phyloP scores from a whole-genome alignment of 2,113 vertebrate species.

The Perca schrenkii region DNA sequence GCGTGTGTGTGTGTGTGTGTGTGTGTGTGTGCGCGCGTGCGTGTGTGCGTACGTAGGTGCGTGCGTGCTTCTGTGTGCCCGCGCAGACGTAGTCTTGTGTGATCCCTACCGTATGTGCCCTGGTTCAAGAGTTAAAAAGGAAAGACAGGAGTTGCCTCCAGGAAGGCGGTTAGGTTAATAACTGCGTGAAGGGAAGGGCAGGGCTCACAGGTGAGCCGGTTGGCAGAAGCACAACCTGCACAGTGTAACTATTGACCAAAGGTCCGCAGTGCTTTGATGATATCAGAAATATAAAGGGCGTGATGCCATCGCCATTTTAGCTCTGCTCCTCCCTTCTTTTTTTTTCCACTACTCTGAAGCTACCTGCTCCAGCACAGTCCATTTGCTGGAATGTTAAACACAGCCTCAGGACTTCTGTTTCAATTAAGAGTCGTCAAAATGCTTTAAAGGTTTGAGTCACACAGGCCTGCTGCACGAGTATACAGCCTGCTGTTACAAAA shows the following conservation, averaged over 20 bases:
- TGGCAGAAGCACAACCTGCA: slow-evolving; percentile 3
- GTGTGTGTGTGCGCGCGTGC: no score
- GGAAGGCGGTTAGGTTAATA: slow-evolving; percentile 34
- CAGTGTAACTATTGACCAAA: slow-evolving; percentile 41
- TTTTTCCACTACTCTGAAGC: not conserved
- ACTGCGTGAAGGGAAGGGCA: slow-evolving; percentile 22
- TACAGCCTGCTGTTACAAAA: slow-evolving; percentile 16
- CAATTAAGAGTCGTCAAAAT: slow-evolving; percentile 56
- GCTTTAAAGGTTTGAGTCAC: slow-evolving; percentile 49
- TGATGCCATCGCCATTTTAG: slow-evolving; percentile 23
- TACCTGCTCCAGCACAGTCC: slow-evolving; percentile 31
- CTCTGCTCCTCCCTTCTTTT: slow-evolving; percentile 2
- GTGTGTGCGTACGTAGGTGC: no score
- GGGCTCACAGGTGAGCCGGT: slow-evolving; percentile 32
- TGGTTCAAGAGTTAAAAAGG: slow-evolving; percentile 16
- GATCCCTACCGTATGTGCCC: slow-evolving; percentile 15
- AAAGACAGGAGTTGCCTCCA: slow-evolving; percentile 13
- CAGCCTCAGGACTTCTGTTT: slow-evolving; percentile 42
- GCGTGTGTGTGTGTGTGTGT: no score
- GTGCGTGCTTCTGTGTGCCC: not conserved
- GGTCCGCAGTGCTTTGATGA: not conserved
- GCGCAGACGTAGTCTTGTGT: not conserved
- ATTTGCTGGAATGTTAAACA: slow-evolving; percentile 46
- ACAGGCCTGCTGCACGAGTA: slow-evolving; percentile 24
- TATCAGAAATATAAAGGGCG: slow-evolving; percentile 15